These are phyloP conservation scores for Gandaritis pyraliata DNA, from an alignment of 2,888 invertebrate species.

Conservation along the genomic window DNA sequence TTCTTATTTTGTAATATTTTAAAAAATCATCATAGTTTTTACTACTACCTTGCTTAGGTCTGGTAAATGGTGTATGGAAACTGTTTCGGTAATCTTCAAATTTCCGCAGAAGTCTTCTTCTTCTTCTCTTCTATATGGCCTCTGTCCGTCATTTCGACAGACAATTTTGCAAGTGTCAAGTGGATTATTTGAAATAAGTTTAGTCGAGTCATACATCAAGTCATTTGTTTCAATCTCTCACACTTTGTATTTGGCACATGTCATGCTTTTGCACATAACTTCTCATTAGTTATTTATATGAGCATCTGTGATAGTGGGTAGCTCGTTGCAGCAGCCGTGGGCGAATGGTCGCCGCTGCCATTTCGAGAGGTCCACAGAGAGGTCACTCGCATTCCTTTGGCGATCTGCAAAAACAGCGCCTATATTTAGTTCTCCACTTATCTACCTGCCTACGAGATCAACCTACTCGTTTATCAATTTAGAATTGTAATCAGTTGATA, in stretches of 20 bases:
- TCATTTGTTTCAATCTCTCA: too few relatives aligned
- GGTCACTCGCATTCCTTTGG: conserved; percentile 55
- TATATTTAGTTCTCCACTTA: conserved; percentile 22
- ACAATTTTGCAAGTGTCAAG: too few relatives aligned
- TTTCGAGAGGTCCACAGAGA: conserved; percentile 46
- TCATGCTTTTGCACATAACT: neutral
- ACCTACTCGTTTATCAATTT: neutral
- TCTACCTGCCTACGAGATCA: conserved; percentile 16
- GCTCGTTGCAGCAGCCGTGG: conserved; percentile 53
- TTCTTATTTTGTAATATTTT: too few relatives aligned
- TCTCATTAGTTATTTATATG: conserved; percentile 14
- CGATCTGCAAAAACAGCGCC: conserved; percentile 23
- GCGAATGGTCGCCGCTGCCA: conserved; percentile 51
- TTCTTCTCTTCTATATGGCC: too few relatives aligned
- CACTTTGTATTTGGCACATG: neutral
- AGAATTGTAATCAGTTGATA: neutral
- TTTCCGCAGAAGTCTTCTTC: too few relatives aligned
- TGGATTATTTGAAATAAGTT: too few relatives aligned
- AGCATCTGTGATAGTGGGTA: conserved; percentile 28
- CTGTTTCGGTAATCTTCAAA: too few relatives aligned
- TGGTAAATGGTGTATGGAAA: too few relatives aligned
- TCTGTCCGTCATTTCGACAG: too few relatives aligned
- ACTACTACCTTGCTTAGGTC: too few relatives aligned
- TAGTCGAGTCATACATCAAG: too few relatives aligned
- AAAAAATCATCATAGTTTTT: too few relatives aligned